These are phyloP conservation scores for Drosophila emarginata DNA, from an alignment of 2,888 invertebrate genomes.

Conservation along the genomic window DNA sequence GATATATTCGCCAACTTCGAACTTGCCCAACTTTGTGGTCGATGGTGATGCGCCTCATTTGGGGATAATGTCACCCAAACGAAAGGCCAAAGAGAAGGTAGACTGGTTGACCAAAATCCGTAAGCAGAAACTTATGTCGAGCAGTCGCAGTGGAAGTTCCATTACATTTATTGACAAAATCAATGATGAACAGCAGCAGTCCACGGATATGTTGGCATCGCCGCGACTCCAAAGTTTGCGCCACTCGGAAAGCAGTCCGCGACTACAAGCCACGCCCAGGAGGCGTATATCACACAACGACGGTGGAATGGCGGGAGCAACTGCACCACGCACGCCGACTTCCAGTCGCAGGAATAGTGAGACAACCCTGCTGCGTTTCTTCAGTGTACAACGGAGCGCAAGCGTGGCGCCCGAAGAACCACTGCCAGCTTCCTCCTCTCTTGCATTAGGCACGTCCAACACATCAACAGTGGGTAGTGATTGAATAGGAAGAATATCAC, in stretches of 20 bases:
- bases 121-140: slow-evolving; percentile 83
- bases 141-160: slow-evolving; percentile 50
- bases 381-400: slow-evolving; percentile 73
- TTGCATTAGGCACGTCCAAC: slow-evolving; percentile 42
- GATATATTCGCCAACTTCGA: slow-evolving; percentile 86
- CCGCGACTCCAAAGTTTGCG: slow-evolving; percentile 79
- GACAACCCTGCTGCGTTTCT: slow-evolving; percentile 81
- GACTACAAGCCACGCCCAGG: slow-evolving; percentile 63
- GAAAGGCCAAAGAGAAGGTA: slow-evolving; percentile 85
- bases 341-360: slow-evolving; percentile 81
- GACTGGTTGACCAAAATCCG: slow-evolving; percentile 89
- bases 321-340: slow-evolving; percentile 77
- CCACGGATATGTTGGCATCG: slow-evolving; percentile 66
- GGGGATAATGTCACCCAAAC: slow-evolving; percentile 86
- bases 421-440: slow-evolving; percentile 13
- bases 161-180: slow-evolving; percentile 76
- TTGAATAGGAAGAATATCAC: slow-evolving; percentile 29
- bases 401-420: slow-evolving; percentile 31
- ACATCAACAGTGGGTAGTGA: slow-evolving; percentile 57
- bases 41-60: slow-evolving; percentile 91
- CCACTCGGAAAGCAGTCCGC: slow-evolving; percentile 74
- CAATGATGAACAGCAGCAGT: slow-evolving; percentile 51
- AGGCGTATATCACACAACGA: slow-evolving; percentile 75
- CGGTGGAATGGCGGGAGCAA: slow-evolving; percentile 23
- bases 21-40: slow-evolving; percentile 90